Evolutionary conservation across 2,888 invertebrate species (phyloP), one percentile per base, ranked within the genome.

Genomic region (Microdon myrmicae): DNA sequence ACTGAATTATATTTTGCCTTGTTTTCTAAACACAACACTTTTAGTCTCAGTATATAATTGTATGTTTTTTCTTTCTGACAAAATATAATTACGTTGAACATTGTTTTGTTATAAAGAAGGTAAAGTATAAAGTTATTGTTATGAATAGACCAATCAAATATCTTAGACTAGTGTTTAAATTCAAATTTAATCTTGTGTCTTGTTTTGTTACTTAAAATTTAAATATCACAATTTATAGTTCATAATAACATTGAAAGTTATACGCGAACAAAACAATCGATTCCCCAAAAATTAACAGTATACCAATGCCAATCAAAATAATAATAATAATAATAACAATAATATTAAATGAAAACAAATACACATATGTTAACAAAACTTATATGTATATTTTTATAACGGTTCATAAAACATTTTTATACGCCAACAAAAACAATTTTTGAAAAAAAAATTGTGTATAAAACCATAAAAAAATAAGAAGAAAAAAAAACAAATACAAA

Each of bases 221-320:
- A 25, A 14, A 39, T 12, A 26, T 10, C 25, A 34, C 19, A 35
- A 44, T 22, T n/a, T 39, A n/a, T 19, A 25, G 31, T 12, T 22
- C 6, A 13, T 8, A 38, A 25, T 19, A 9, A 12, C n/a, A 12
- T 3, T 10, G 10, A 34, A 34, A n/a, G n/a, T 20, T 34, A 34
- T 20, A n/a, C n/a, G n/a, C 12, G 16, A 14, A 31, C 9, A 29
- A 14, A 34, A 5, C 25, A 32, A 25, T n/a, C 19, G n/a, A 37
- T 6, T 38, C 19, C 29, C 53, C 53, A 54, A 60, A 31, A 22
- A 28, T 9, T n/a, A 34, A 45, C 43, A 47, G 43, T 13, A 58
- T 43, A 56, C 64, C 64, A 64, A 64, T 64, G 61, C 56, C 58
- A 64, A 53, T 58, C 51, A 53, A 49, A 14, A 37, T 26, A 64